Evolutionary conservation across 2,113 vertebrate genomes (phyloP), one percentile per base, ranked within the genome.

Genomic region (Merops nubicus): DNA sequence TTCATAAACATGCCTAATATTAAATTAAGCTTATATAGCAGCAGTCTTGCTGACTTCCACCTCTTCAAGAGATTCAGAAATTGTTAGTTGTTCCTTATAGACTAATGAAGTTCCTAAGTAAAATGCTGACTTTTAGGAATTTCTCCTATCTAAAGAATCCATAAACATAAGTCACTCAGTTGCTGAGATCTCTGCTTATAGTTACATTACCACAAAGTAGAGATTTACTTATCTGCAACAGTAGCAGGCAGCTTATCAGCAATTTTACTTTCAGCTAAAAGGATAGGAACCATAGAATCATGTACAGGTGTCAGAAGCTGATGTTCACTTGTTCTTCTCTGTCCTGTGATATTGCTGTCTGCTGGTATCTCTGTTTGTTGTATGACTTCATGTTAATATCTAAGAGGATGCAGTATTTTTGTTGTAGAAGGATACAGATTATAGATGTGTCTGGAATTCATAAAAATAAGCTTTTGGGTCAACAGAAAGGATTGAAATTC

Each of bases 1-100:
- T 42, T 48, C 4, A 6, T 36, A 31, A 78, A 40, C n/a, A 22
- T 1, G 0, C 4, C 65, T 1, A 42, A 3, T 26, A 40, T 67
- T 64, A 75, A 68, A 34, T 88, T 47, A 31, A 69, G 9, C 16
- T 22, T 70, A 14, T 12, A 0, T 65, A 42, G 5, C 15, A 47
- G 85, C 23, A 16, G 0, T 72, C 18, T 83, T 85, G 7, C 6
- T 50, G 59, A 43, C 11, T 85, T 77, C 4, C 2, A 19, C 1
- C 2, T 9, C 11, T 57, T 68, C 19, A 45, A 28, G n/a, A 53
- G 28, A 70, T 42, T 53, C 11, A 28, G 6, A 82, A 86, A 33
- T 14, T 56, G 2, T 63, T 63, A 63, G 26, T 42, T 63, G 60
- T 40, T 42, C 12, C 62, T 56, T 69, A 29, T 14, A 42, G 28